Conservation (phyloP, 2,797 vertebrate genomes). For the Betta splendens region DNA sequence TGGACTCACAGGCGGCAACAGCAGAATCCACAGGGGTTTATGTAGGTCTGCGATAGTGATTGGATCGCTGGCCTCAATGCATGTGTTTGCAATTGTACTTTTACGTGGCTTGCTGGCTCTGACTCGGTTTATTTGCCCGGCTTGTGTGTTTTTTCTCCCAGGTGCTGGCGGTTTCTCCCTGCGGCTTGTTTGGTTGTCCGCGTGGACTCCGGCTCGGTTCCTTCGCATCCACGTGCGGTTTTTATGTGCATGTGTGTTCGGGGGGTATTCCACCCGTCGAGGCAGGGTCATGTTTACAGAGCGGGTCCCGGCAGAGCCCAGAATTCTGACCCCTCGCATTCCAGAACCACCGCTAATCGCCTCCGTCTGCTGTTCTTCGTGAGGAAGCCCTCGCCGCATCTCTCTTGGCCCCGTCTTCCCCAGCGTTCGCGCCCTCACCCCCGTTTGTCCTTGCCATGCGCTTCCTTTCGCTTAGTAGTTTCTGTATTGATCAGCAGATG, state of each 20-base stretch:
- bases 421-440: slow-evolving; percentile 21
- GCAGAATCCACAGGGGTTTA: slow-evolving; percentile 17
- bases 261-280: slow-evolving; percentile 69
- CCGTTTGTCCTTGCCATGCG: slow-evolving; percentile 42
- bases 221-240: slow-evolving; percentile 64
- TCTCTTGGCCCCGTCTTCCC: slow-evolving; percentile 56
- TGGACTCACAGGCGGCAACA: slow-evolving; percentile 20
- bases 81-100: slow-evolving; percentile 21
- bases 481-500: slow-evolving; percentile 44
- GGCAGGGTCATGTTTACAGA: slow-evolving; percentile 80
- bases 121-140: slow-evolving; percentile 39
- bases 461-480: slow-evolving; percentile 45
- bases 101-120: slow-evolving; percentile 29
- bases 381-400: slow-evolving; percentile 64
- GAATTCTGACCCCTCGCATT: slow-evolving; percentile 83
- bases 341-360: slow-evolving; percentile 80
- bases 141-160: slow-evolving; percentile 37
- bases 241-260: slow-evolving; percentile 57
- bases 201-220: slow-evolving; percentile 57
- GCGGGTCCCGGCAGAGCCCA: slow-evolving; percentile 78
- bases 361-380: slow-evolving; percentile 75
- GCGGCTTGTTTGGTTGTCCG: slow-evolving; percentile 63
- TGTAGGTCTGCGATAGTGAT: slow-evolving; percentile 29
- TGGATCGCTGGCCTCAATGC: slow-evolving; percentile 16
- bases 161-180: slow-evolving; percentile 37